Evolutionary conservation across 2,113 vertebrate species (phyloP).

Genomic region (Eonycteris spelaea): DNA sequence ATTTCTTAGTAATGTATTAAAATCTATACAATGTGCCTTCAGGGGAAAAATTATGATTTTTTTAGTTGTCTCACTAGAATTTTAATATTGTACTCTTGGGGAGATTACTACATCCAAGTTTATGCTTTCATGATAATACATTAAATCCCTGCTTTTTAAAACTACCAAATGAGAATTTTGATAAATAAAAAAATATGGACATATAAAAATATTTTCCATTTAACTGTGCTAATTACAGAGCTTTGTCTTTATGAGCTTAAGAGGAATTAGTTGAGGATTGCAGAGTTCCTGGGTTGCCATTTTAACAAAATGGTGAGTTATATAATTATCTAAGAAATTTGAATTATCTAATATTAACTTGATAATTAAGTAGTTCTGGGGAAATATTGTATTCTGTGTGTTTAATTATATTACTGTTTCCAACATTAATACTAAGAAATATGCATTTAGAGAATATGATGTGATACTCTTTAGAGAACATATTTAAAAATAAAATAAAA

Average conservation of each 20-base stretch:
- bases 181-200: neutral
- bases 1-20: neutral
- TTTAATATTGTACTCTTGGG: slow-evolving; percentile 65
- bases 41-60: slow-evolving; percentile 76
- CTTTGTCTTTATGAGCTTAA: slow-evolving; percentile 42
- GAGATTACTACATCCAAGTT: slow-evolving; percentile 67
- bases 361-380: slow-evolving; percentile 4
- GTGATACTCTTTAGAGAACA: neutral
- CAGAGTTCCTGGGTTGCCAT: neutral
- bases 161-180: neutral
- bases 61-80: slow-evolving; percentile 61
- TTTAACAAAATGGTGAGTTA: slow-evolving; percentile 22
- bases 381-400: neutral
- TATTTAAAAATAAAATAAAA: slow-evolving; percentile 4
- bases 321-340: neutral
- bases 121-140: slow-evolving; percentile 59
- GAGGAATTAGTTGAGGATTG: slow-evolving; percentile 1
- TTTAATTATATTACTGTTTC: neutral
- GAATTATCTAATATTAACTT: neutral
- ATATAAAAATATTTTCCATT: slow-evolving; percentile 39
- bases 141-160: slow-evolving; percentile 18
- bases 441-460: neutral
- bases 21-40: slow-evolving; percentile 57
- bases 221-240: slow-evolving; percentile 31
- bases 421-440: neutral